A percentile compares a stretch with the other conserved stretches of the same genome.
Evolutionary conservation across 2,888 invertebrate species (phyloP).

Genomic region (Plebejus anna): DNA sequence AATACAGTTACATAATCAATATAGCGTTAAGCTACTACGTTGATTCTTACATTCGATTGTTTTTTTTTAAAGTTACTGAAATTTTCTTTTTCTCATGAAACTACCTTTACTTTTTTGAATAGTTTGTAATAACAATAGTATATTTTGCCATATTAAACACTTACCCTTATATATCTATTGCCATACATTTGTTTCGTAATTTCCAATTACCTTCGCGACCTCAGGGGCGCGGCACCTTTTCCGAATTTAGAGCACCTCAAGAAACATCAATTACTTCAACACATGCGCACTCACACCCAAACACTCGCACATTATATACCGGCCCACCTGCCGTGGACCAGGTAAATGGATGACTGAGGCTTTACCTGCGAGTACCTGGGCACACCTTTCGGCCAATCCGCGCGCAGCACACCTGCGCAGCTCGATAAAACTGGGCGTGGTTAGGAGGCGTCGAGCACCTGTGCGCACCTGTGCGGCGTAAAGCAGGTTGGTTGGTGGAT

Average conservation of each 20-base stretch:
- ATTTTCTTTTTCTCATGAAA: no score
- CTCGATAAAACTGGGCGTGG: conserved; percentile 74
- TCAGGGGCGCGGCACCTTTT: conserved; percentile 62
- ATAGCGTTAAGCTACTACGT: no score
- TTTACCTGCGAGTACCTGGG: conserved; percentile 62
- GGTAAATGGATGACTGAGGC: conserved; percentile 43
- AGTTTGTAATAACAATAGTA: no score
- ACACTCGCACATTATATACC: conserved; percentile 38
- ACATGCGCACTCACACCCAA: conserved; percentile 70
- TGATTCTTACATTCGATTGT: no score
- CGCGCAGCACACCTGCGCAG: conserved; percentile 78
- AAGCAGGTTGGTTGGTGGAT: conserved; percentile 61
- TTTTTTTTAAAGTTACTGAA: no score
- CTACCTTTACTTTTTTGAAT: background rate
- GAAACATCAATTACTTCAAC: conserved; percentile 76
- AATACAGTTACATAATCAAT: no score
- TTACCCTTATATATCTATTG: background rate
- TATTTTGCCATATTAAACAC: background rate
- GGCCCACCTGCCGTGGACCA: conserved; percentile 38
- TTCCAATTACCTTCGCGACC: conserved; percentile 31
- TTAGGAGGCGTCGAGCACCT: conserved; percentile 54
- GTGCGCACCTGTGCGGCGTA: conserved; percentile 57
- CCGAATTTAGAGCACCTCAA: conserved; percentile 77
- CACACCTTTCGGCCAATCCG: conserved; percentile 65
- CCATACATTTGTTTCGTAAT: background rate